Percentiles rank a stretch among this genome's conserved stretches.
Evolutionary conservation across 2,888 invertebrate species (phyloP).

Genomic region (Alsophila aescularia): DNA sequence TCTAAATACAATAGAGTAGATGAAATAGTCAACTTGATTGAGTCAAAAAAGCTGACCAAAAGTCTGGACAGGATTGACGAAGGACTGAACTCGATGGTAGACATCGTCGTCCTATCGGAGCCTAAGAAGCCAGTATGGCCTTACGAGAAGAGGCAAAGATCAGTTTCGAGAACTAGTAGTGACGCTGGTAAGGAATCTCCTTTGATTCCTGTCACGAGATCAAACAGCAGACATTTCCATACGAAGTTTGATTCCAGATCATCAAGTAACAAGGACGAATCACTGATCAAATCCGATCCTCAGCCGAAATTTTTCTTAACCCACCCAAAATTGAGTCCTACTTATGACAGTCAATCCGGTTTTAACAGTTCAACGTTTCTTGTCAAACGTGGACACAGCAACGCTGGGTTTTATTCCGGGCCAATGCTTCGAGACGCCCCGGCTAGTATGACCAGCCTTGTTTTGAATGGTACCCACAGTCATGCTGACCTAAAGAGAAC

Average conservation of each 20-base stretch:
- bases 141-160: slow-evolving; percentile 72
- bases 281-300: slow-evolving; percentile 58
- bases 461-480: slow-evolving; percentile 72
- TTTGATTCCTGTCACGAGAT: slow-evolving; percentile 64
- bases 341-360: slow-evolving; percentile 61
- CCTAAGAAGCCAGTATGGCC: slow-evolving; percentile 74
- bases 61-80: slow-evolving; percentile 91
- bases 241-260: slow-evolving; percentile 60
- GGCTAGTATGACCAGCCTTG: slow-evolving; percentile 77
- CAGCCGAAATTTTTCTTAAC: slow-evolving; percentile 69
- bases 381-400: slow-evolving; percentile 85
- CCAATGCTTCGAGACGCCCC: slow-evolving; percentile 77
- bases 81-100: slow-evolving; percentile 88
- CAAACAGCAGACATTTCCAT: slow-evolving; percentile 53
- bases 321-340: slow-evolving; percentile 63
- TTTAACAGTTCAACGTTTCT: slow-evolving; percentile 84
- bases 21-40: slow-evolving; percentile 82
- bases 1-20: slow-evolving; percentile 74
- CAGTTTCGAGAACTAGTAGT: slow-evolving; percentile 70
- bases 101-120: slow-evolving; percentile 87
- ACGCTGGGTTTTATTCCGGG: slow-evolving; percentile 87
- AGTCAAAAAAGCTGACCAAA: slow-evolving; percentile 87
- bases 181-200: slow-evolving; percentile 71
- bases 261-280: slow-evolving; percentile 54
- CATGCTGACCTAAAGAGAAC: slow-evolving; percentile 77